Conservation (phyloP, 2,888 invertebrate species). For the Listrodromus nycthemerus region DNA sequence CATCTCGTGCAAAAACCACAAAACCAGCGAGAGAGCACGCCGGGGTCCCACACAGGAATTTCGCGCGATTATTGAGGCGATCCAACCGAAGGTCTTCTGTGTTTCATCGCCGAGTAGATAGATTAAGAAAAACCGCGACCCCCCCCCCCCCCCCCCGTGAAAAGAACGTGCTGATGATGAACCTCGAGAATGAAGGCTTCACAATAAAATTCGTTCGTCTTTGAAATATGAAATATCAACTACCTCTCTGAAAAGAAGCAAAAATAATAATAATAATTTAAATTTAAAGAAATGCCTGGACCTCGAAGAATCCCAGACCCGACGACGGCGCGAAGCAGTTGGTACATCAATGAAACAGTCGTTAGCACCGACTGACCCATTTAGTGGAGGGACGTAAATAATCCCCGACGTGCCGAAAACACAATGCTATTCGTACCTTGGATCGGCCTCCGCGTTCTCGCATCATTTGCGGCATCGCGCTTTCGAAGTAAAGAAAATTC, state of each 20-base stretch:
- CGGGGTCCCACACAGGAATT: constrained; percentile 71
- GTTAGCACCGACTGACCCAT: constrained; percentile 62
- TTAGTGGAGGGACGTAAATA: constrained; percentile 61
- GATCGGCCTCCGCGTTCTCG: constrained; percentile 44
- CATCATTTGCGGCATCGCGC: constrained; percentile 15
- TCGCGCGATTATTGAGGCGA: constrained; percentile 79
- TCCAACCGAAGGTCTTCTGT: constrained; percentile 75
- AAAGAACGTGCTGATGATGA: constrained; percentile 51
- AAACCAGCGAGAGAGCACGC: constrained; percentile 63
- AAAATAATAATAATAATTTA: constrained; percentile 7
- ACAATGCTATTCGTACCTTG: constrained; percentile 37
- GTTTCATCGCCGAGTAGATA: constrained; percentile 69
- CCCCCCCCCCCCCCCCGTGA: constrained; percentile 48
- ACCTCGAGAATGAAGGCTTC: constrained; percentile 17
- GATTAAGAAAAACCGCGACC: constrained; percentile 79
- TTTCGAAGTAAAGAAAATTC: constrained; percentile 11
- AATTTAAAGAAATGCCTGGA: neutral
- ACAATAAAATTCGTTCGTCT: constrained; percentile 36
- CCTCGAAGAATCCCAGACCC: constrained; percentile 34
- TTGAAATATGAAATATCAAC: constrained; percentile 45
- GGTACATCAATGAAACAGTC: constrained; percentile 63
- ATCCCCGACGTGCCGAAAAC: constrained; percentile 55
- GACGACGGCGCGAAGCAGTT: constrained; percentile 1
- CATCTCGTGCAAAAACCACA: constrained; percentile 77
- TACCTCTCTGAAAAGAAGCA: neutral